Evolutionary conservation across 2,797 vertebrate genomes (phyloP).

Genomic region (Thaleichthys pacificus): DNA sequence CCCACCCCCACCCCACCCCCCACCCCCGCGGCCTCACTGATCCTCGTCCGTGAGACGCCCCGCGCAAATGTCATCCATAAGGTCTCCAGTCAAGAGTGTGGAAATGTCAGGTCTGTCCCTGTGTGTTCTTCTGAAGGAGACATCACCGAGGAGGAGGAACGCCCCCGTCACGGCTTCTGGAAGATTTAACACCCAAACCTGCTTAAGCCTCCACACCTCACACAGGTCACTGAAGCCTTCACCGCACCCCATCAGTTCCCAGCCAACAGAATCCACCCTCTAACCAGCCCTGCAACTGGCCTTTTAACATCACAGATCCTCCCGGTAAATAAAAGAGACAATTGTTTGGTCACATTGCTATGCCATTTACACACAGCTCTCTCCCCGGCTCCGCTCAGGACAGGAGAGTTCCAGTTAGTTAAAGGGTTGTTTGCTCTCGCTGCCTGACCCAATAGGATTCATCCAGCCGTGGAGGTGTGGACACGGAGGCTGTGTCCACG

Average conservation of each 20-base stretch:
- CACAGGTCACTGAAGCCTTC: background rate
- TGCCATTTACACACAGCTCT: slow-evolving; percentile 21
- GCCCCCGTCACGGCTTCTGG: slow-evolving; percentile 10
- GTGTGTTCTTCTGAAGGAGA: slow-evolving; percentile 12
- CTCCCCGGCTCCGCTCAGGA: slow-evolving; percentile 13
- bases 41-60: slow-evolving; percentile 27
- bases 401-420: slow-evolving; percentile 47
- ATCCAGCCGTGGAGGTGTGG: slow-evolving; percentile 64
- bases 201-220: slow-evolving; percentile 39
- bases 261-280: background rate
- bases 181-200: background rate
- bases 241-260: background rate
- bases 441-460: slow-evolving; percentile 72
- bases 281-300: slow-evolving; percentile 36
- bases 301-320: slow-evolving; percentile 54
- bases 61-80: slow-evolving; percentile 50
- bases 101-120: slow-evolving; percentile 20
- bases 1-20: background rate
- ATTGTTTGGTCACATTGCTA: slow-evolving; percentile 53
- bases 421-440: slow-evolving; percentile 67
- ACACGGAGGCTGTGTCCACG: slow-evolving; percentile 55
- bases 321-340: slow-evolving; percentile 54
- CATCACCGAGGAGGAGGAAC: slow-evolving; percentile 25
- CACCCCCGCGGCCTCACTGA: slow-evolving; percentile 17
- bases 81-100: slow-evolving; percentile 15